Evolutionary conservation across 1,140 invertebrate genomes (phyloP), one percentile per base, ranked within the genome.

Genomic region (Zaprionus taronus): DNA sequence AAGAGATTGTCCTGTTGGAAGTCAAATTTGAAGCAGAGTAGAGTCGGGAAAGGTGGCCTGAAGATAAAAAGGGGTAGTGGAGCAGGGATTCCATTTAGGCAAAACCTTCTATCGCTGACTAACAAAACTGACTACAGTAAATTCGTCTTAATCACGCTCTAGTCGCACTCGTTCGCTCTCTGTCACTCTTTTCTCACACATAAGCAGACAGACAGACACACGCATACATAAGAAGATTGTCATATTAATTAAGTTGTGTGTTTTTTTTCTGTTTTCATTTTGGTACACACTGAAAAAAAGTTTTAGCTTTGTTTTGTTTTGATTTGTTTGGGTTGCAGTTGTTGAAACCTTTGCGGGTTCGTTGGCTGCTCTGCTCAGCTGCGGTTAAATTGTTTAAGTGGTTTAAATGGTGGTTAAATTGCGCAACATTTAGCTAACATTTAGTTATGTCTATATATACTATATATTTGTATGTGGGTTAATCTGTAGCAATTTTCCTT

Each of bases 141-240:
- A 89, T 90, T 89, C 85, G 85, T 89, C 85, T 89, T 90, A 91
- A 90, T 89, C 86, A 89, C 85, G 58, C 85, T 72, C 78, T 76
- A 87, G 72, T 83, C 83, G 55, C 82, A 79, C 68, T 70, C 72
- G 56, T 62, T 64, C 60, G 12, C 24, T 26, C 55, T 31, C n/a
- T 57, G 66, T 72, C 51, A 38, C 44, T 56, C 36, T 56, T 6
- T 41, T 53, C 77, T 49, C 56, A 56, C 56, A 49, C 31, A 38
- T 58, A 36, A 28, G 41, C 49, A 56, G 28, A 65, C 61, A 58
- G 17, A 49, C 31, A 64, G 14, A 56, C 60, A 65, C 17, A 60
- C 49, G 55, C 60, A 72, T 67, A 77, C 79, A 65, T 68, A 72
- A 74, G 72, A 77, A 89, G 85, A 89, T 89, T 89, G 85, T 89